A percentile compares a stretch with the other conserved stretches of the same genome.
Conservation (phyloP, 2,888 invertebrate genomes). For the Drosophila anomalata region DNA sequence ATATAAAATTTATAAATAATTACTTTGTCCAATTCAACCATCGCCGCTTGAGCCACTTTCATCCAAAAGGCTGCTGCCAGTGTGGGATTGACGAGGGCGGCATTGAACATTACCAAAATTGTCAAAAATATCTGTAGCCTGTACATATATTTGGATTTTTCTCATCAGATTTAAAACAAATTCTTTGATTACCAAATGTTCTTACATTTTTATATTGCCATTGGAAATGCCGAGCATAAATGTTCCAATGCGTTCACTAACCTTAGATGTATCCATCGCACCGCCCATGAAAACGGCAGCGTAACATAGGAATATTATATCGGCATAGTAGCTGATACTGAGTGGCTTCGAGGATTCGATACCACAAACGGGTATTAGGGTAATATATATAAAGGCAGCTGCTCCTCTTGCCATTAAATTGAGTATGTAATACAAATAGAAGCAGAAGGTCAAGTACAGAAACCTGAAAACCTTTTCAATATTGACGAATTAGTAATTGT, state of each 20-base stretch:
- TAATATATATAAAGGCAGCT: conserved; percentile 54
- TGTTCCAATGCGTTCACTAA: conserved; percentile 46
- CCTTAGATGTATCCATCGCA: conserved; percentile 55
- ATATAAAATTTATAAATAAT: conserved; percentile 3
- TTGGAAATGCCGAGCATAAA: conserved; percentile 27
- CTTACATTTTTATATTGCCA: conserved; percentile 43
- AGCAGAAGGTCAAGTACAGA: conserved; percentile 28
- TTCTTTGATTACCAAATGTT: neutral
- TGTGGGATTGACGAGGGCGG: conserved; percentile 20
- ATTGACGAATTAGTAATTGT: neutral
- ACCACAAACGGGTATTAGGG: conserved; percentile 47
- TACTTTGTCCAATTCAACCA: conserved; percentile 43
- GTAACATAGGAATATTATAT: conserved; percentile 43
- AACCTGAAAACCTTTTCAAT: conserved; percentile 48
- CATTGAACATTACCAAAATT: neutral
- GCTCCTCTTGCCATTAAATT: conserved; percentile 56
- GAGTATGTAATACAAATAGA: conserved; percentile 52
- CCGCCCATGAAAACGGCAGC: conserved; percentile 44
- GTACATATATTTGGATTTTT: neutral
- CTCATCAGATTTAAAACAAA: neutral
- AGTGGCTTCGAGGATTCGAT: conserved; percentile 30
- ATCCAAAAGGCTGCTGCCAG: conserved; percentile 52
- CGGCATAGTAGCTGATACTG: conserved; percentile 44
- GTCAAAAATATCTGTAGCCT: conserved; percentile 51
- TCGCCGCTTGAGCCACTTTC: conserved; percentile 54